A percentile compares a stretch with the other conserved stretches of the same genome.
Evolutionary conservation across 2,113 vertebrate genomes (phyloP).

Genomic region (Passer montanus): DNA sequence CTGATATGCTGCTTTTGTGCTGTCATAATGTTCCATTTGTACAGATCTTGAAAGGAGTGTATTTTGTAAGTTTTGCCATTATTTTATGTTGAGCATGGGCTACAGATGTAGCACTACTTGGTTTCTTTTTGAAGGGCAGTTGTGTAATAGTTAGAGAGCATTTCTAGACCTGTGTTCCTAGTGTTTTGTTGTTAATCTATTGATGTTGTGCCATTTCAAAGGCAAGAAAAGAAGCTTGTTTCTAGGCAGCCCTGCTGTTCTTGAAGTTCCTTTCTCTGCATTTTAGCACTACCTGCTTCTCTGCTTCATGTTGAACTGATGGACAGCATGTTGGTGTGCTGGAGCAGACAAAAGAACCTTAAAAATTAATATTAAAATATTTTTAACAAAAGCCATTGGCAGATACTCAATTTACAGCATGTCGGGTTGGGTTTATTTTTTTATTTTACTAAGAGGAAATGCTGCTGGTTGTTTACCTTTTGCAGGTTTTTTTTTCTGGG

Average conservation of each 20-base stretch:
- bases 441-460: not conserved
- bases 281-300: not conserved
- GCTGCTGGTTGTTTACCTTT: not conserved
- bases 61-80: not conserved
- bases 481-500: not conserved
- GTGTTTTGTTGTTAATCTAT: conserved; percentile 4
- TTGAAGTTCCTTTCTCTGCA: not conserved
- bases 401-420: not conserved
- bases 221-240: conserved; percentile 7
- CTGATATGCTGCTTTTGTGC: not conserved
- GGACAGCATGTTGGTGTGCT: not conserved
- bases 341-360: not conserved
- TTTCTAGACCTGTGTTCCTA: not conserved
- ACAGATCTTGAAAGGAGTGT: not conserved
- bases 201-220: conserved; percentile 28
- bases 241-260: not conserved
- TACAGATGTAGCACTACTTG: not conserved
- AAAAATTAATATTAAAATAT: not conserved
- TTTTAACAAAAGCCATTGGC: not conserved
- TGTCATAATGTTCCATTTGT: not conserved
- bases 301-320: not conserved
- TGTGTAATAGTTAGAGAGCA: conserved; percentile 1
- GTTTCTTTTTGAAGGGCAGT: not conserved
- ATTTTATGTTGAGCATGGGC: not conserved
- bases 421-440: not conserved